phyloP scores from a whole-genome alignment of 2,113 vertebrate species.

The Donacobius atricapilla region DNA sequence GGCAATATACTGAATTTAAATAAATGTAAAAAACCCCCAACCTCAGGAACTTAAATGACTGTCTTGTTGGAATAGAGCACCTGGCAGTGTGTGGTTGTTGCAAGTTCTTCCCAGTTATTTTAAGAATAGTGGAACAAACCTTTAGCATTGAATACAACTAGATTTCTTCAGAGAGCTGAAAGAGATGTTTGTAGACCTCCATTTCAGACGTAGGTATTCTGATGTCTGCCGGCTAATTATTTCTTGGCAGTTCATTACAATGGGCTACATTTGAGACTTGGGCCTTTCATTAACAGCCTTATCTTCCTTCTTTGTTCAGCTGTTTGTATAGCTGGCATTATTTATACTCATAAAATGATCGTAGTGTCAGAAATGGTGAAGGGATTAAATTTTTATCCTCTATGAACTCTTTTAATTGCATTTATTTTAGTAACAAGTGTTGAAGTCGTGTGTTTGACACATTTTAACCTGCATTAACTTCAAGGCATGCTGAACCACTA shows the following conservation, averaged over 20 bases:
- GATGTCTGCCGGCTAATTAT: background rate
- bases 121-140: background rate
- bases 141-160: background rate
- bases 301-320: background rate
- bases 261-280: background rate
- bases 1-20: background rate
- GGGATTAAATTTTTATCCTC: background rate
- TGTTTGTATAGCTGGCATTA: background rate
- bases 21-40: background rate
- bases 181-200: background rate
- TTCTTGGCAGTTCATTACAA: background rate
- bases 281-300: background rate
- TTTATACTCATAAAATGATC: background rate
- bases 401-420: background rate
- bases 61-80: conserved; percentile 15
- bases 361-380: background rate
- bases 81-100: background rate
- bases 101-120: background rate
- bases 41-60: background rate
- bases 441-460: background rate
- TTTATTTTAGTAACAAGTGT: background rate
- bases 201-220: background rate
- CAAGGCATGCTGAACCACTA: background rate
- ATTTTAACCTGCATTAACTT: background rate
- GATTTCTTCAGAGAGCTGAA: background rate